Percentiles rank a stretch among this genome's conserved stretches.
Conservation (phyloP, 1,140 invertebrate species). For the Leptoteleia sp. region DNA sequence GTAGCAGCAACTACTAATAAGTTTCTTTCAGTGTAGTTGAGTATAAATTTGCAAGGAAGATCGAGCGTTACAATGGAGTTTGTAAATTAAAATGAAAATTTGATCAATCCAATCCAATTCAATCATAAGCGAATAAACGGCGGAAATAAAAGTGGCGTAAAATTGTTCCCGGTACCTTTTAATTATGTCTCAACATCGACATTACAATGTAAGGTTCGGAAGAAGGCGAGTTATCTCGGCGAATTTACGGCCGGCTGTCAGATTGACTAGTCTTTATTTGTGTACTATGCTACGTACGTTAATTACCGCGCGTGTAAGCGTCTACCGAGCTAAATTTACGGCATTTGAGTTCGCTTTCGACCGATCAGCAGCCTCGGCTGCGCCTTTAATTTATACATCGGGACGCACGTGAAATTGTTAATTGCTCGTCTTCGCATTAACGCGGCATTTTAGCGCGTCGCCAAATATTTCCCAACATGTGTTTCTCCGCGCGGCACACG, state of each 20-base stretch:
- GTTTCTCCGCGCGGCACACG: slow-evolving; percentile 3
- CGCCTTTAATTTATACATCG: slow-evolving; percentile 49
- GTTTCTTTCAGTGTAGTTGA: no score
- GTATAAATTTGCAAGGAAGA: no score
- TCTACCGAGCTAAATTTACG: slow-evolving; percentile 50
- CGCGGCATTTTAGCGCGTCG: slow-evolving; percentile 11
- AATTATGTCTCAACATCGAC: slow-evolving; percentile 16
- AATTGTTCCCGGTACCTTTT: slow-evolving; percentile 20
- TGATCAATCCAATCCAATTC: no score
- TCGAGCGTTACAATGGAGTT: no score
- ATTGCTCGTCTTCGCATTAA: slow-evolving; percentile 39
- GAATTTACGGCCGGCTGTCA: slow-evolving; percentile 37
- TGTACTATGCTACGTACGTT: slow-evolving; percentile 50
- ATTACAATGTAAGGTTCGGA: slow-evolving; percentile 22
- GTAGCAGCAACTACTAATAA: no score
- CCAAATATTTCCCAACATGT: slow-evolving; percentile 36
- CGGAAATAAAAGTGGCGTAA: no score
- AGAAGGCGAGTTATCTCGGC: slow-evolving; percentile 20
- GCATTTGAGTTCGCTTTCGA: slow-evolving; percentile 41
- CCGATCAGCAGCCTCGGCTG: slow-evolving; percentile 21
- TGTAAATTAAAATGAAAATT: no score
- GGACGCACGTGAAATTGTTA: slow-evolving; percentile 53
- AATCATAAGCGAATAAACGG: no score
- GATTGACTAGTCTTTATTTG: slow-evolving; percentile 51
- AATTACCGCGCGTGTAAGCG: slow-evolving; percentile 56